Evolutionary conservation across 2,113 vertebrate species (phyloP), one percentile per base, ranked within the genome.

Genomic region (Alosa alosa): DNA sequence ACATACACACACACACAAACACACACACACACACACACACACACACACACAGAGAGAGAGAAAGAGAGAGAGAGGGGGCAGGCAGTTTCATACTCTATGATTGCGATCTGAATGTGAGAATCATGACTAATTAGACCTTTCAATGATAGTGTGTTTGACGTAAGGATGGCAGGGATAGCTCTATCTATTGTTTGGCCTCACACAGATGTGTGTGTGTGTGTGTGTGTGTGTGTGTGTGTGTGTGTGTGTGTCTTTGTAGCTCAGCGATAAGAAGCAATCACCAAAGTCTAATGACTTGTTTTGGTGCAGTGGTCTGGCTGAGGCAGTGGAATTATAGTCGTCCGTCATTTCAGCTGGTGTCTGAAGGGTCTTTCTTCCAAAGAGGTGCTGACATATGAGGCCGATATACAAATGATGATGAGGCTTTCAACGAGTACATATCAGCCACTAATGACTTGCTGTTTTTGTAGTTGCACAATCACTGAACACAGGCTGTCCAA

Each of bases 1-100:
- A 31, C 64, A 72, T 25, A 36, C 25, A 31, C 64, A 72, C 64
- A 72, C 25, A 72, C 64, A 72, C 64, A 72, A 25, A 72, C 25
- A 68, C 60, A 68, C 60, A 68, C 60, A 68, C 22, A 68, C 60
- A 64, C 60, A 64, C 60, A 64, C 60, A 64, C 60, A 64, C 60
- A 64, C 60, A 64, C 60, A 64, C 60, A 64, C 60, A 64, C 22
- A 64, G 22, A 64, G 22, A 64, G 22, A 31, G 22, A 68, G 22
- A 64, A 36, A 78, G 3, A 41, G 25, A 72, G 3, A 72, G 8
- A 11, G 25, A 72, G 25, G 36, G 36, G 15, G 4, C 36, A 9
- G 18, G 3, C 60, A 36, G 25, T 31, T 31, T 72, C 72, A 78
- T 10, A 10, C 31, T 39, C 31, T 64, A 8, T 10, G 72, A 78